Conservation (phyloP, 2,888 invertebrate genomes). For the Trissolcus japonicus region DNA sequence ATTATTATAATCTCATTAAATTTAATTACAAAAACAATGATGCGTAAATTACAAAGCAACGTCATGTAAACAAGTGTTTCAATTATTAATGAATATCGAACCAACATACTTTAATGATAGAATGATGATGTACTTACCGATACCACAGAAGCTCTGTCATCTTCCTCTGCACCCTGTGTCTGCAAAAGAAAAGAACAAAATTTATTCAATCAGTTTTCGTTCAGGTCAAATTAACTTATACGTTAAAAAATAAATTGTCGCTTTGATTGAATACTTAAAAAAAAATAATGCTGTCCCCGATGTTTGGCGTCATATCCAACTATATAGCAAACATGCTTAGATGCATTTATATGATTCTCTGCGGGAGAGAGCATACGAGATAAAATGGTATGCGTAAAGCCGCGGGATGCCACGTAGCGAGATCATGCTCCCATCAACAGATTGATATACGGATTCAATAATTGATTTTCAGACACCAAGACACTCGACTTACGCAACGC, state of each 20-base stretch:
- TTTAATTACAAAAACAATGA: no score
- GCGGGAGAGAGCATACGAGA: constrained; percentile 50
- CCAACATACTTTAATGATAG: no score
- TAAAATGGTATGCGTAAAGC: constrained; percentile 67
- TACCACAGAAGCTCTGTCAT: constrained; percentile 83
- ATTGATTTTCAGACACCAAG: constrained; percentile 70
- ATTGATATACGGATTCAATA: constrained; percentile 72
- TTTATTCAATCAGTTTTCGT: constrained; percentile 61
- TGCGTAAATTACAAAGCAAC: no score
- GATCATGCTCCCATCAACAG: constrained; percentile 67
- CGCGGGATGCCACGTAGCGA: constrained; percentile 67
- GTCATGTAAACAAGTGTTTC: no score
- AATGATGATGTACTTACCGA: constrained; percentile 81
- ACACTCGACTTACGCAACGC: constrained; percentile 67
- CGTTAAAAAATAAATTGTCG: constrained; percentile 31
- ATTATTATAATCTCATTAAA: no score
- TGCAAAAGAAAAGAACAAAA: constrained; percentile 77
- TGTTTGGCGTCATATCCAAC: constrained; percentile 17
- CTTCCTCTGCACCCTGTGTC: constrained; percentile 84
- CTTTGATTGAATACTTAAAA: constrained; percentile 29
- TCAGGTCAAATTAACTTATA: constrained; percentile 63
- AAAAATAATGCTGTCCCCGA: constrained; percentile 25
- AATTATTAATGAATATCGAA: no score
- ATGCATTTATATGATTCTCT: constrained; percentile 51
- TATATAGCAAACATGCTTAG: constrained; percentile 25